Conservation (phyloP, 2,888 invertebrate species). For the Chrysina gloriosa region DNA sequence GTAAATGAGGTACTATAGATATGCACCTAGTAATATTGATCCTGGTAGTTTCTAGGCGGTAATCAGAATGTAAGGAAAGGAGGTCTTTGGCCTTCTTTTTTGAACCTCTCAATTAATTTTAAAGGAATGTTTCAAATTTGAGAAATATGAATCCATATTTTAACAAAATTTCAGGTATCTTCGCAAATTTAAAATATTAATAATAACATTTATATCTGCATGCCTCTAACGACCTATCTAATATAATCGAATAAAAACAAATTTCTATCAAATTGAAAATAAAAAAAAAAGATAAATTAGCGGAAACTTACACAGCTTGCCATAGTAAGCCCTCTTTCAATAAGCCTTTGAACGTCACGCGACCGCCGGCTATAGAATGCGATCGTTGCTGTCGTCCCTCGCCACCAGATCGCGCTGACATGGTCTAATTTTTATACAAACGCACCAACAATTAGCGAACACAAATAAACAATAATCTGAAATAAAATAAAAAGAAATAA, state of each 20-base stretch:
- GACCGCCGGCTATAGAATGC: slow-evolving; percentile 58
- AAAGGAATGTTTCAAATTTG: no score
- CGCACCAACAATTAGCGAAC: neutral
- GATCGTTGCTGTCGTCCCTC: slow-evolving; percentile 60
- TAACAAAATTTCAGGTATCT: no score
- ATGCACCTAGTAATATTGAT: neutral
- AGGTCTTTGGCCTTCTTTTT: no score
- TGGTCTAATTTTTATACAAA: slow-evolving; percentile 45
- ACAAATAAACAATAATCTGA: slow-evolving; percentile 42
- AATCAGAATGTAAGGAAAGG: neutral
- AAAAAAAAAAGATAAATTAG: slow-evolving; percentile 47
- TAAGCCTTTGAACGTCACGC: slow-evolving; percentile 60
- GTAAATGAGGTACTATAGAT: neutral
- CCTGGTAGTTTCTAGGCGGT: neutral
- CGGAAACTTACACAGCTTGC: slow-evolving; percentile 56
- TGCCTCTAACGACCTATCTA: neutral
- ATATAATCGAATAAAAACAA: neutral
- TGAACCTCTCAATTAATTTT: no score
- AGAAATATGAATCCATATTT: no score
- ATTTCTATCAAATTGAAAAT: slow-evolving; percentile 21
- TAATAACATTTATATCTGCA: neutral
- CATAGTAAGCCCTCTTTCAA: slow-evolving; percentile 61
- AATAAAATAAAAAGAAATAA: slow-evolving; percentile 45
- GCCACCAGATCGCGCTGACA: slow-evolving; percentile 62
- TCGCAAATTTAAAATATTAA: no score